A percentile compares a stretch with the other conserved stretches of the same genome.
phyloP scores from a whole-genome alignment of 2,113 vertebrate species.

The Oxyura jamaicensis region DNA sequence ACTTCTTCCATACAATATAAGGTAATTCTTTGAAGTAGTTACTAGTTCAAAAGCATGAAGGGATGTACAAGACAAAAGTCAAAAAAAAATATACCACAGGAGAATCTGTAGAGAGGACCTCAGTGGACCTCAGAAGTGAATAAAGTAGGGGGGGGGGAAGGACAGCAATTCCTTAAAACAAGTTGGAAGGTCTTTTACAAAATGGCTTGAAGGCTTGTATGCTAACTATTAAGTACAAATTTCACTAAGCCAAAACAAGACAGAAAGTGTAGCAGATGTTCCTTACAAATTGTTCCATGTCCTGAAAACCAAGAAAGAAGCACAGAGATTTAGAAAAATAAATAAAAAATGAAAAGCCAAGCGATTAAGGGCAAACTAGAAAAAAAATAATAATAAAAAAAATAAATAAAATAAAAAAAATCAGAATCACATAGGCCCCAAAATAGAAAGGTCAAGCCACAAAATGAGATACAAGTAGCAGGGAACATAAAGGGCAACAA shows the following conservation, averaged over 20 bases:
- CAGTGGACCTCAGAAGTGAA: too few relatives aligned
- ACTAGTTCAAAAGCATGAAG: not conserved
- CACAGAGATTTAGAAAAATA: too few relatives aligned
- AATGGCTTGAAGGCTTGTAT: not conserved
- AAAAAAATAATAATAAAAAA: too few relatives aligned
- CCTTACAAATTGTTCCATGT: not conserved
- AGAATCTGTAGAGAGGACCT: too few relatives aligned
- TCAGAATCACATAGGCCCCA: not conserved
- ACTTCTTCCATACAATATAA: not conserved
- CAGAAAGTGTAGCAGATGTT: not conserved
- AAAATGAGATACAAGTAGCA: not conserved
- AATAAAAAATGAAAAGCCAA: not conserved
- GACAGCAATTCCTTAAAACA: not conserved
- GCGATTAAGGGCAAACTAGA: not conserved
- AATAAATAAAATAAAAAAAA: not conserved
- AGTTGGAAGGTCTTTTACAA: not conserved
- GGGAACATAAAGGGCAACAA: not conserved
- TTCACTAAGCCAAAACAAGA: not conserved
- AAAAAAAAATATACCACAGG: not conserved
- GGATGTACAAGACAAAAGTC: not conserved
- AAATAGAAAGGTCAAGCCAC: slow-evolving; percentile 7
- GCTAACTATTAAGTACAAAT: not conserved
- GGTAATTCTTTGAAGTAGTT: not conserved
- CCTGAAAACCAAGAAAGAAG: not conserved
- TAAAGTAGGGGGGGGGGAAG: not conserved